Base-by-base conservation (phyloP, 1,140 invertebrate genomes). In the Cydia pomonella region DNA sequence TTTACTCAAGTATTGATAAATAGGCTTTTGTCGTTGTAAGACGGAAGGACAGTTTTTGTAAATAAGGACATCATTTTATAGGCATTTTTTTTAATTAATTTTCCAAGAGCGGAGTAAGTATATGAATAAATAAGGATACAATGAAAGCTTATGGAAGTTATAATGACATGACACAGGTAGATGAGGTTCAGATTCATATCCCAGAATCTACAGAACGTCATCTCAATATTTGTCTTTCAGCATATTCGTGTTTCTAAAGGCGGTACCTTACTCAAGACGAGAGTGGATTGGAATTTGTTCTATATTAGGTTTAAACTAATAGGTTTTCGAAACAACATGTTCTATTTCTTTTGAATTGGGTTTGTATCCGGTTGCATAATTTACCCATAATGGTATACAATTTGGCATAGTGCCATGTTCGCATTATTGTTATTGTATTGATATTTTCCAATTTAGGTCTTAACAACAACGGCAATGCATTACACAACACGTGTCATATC, bases 31-130 rank as follows among this genome's bases (percentile, higher is more conserved):
- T 29, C 63, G 25, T n/a, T 13, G 62, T n/a, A 66, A 33, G 23
- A 21, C 62, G 62, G 63, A 66, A 66, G 63, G 63, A 66, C 27
- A 66, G 63, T 66, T 29, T 27, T 66, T 23, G 21, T 23, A 59
- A 59, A 59, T 23, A 59, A 59, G 53, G 53, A 59, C 9, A 59
- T 59, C 53, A 18, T 21, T 16, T 50, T 50, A n/a, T n/a, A 18
- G 41, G 12, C 41, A 53, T n/a, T 18, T 53, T 3, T 59, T 59
- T 59, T 23, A 23, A 59, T 59, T 59, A 21, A 59, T 59, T 59
- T 18, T 12, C 21, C 1, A 18, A 21, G 16, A 53, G 1, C 16
- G 44, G 44, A 47, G 16, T 47, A 47, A 2, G 41, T 44, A 18
- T 1, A 53, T 18, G 16, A 53, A 53, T 53, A 53, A 18, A n/a